A percentile compares a stretch with the other conserved stretches of the same genome.
These are phyloP conservation scores for Hafferia zeledoni DNA, from an alignment of 2,797 vertebrate genomes.

Conservation along the genomic window DNA sequence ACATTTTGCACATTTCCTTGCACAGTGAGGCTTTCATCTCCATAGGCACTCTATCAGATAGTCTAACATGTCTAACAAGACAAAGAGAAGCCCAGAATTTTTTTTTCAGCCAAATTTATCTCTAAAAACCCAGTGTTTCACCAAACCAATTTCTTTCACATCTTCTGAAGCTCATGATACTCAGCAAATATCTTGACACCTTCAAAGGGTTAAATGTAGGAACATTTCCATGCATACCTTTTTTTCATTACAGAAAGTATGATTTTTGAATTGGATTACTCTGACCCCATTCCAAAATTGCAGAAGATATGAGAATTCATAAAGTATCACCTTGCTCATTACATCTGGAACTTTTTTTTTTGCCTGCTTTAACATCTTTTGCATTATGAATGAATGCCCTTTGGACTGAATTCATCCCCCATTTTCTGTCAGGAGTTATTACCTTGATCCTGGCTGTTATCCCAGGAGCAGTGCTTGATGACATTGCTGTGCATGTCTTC, in stretches of 20 bases:
- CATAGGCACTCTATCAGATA: neutral
- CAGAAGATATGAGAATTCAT: neutral
- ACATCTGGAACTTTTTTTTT: neutral
- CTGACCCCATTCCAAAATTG: neutral
- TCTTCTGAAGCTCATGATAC: neutral
- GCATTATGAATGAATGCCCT: conserved; percentile 38
- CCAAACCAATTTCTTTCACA: neutral
- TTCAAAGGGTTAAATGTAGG: neutral
- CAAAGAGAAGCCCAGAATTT: neutral
- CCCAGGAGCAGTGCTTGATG: neutral
- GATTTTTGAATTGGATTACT: neutral
- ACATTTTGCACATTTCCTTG: neutral
- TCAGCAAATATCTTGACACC: neutral
- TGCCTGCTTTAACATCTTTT: neutral
- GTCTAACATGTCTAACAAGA: neutral
- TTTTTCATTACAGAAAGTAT: neutral
- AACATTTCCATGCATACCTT: neutral
- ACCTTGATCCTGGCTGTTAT: conserved; percentile 2
- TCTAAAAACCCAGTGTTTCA: neutral
- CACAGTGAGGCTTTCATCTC: neutral
- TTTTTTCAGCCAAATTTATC: neutral
- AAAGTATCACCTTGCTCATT: neutral
- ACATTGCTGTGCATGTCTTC: neutral
- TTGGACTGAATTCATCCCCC: neutral
- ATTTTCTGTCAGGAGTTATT: neutral